phyloP scores from a whole-genome alignment of 2,797 vertebrate genomes.

The Gymnoscopelus microlampas region DNA sequence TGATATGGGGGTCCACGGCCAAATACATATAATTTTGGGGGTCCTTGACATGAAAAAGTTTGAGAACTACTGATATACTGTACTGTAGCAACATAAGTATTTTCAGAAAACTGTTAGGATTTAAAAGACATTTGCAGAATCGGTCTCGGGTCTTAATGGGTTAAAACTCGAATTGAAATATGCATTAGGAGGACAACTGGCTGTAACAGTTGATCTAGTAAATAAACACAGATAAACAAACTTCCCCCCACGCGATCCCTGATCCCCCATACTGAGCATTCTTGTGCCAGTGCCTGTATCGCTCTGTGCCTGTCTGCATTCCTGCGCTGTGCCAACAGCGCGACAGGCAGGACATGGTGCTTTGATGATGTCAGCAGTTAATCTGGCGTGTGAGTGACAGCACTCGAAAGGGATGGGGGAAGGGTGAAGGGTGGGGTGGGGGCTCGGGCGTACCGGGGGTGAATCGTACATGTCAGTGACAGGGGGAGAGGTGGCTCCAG shows the following conservation, averaged over 20 bases:
- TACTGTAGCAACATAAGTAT: too few relatives aligned
- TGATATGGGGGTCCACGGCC: too few relatives aligned
- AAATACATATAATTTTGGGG: too few relatives aligned
- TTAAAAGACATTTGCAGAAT: too few relatives aligned
- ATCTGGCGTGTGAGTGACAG: constrained; percentile 79
- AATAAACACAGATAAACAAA: constrained; percentile 42
- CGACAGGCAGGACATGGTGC: constrained; percentile 70
- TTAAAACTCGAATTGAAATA: constrained; percentile 25
- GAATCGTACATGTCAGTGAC: constrained; percentile 67
- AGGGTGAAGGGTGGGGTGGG: constrained; percentile 23
- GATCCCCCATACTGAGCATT: constrained; percentile 61
- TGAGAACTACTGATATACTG: too few relatives aligned
- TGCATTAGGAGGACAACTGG: constrained; percentile 20
- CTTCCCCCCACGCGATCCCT: constrained; percentile 28
- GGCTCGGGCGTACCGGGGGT: constrained; percentile 54
- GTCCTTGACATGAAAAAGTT: too few relatives aligned
- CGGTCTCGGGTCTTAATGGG: too few relatives aligned
- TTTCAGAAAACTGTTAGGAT: too few relatives aligned
- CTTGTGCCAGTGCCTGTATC: constrained; percentile 72
- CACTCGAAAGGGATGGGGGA: constrained; percentile 46
- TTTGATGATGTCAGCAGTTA: constrained; percentile 84
- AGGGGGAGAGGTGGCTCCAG: constrained; percentile 73
- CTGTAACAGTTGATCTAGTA: constrained; percentile 16
- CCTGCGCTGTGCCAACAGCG: constrained; percentile 76
- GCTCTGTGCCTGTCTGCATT: constrained; percentile 75